Conservation (phyloP, 2,113 vertebrate genomes). For the Colaptes auratus region DNA sequence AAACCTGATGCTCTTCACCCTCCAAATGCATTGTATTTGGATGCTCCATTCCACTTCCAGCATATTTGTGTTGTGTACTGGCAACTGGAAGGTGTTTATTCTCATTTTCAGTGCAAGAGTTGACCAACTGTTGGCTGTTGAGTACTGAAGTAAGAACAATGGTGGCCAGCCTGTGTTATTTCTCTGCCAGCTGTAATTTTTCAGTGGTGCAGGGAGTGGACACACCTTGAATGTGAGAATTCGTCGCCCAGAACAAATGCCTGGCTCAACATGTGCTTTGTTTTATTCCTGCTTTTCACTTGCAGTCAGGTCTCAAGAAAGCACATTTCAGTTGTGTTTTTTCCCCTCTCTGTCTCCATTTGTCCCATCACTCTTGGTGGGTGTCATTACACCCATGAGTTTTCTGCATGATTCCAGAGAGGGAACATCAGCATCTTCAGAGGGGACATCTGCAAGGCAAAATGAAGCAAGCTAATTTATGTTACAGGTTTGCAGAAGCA, state of each 20-base stretch:
- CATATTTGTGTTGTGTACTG: background rate
- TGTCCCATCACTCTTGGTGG: background rate
- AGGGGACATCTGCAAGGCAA: background rate
- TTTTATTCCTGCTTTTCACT: background rate
- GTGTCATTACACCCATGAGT: rapidly evolving
- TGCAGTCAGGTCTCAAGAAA: background rate
- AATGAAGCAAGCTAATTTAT: background rate
- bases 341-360: background rate
- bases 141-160: background rate
- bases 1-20: background rate
- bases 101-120: background rate
- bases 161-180: background rate
- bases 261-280: background rate
- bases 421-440: background rate
- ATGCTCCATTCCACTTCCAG: background rate
- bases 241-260: background rate
- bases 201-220: background rate
- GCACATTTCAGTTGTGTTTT: background rate
- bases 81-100: background rate
- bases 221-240: slow-evolving; percentile 4
- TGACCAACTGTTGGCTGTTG: background rate
- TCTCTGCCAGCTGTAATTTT: slow-evolving; percentile 12
- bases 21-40: background rate
- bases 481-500: background rate
- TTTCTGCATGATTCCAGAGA: background rate